Conservation (phyloP, 2,888 invertebrate species). For the Acronicta psi region DNA sequence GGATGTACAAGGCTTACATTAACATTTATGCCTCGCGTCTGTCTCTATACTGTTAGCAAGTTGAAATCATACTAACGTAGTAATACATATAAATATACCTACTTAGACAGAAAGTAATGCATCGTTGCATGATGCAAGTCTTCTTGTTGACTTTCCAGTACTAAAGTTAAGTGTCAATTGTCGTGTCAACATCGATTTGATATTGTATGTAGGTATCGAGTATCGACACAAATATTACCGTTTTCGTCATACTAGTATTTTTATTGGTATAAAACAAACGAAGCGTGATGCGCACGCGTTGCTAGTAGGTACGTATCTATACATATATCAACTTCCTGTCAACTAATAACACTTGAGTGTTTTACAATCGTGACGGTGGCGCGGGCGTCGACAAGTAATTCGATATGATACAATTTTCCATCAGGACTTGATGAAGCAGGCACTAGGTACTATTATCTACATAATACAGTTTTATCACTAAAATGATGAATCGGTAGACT, state of each 20-base stretch:
- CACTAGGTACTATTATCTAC: not conserved
- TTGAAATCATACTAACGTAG: slow-evolving; percentile 7
- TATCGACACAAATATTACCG: not conserved
- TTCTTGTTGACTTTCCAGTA: not conserved
- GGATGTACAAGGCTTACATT: slow-evolving; percentile 33
- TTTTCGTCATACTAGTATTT: not conserved
- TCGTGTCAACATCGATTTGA: slow-evolving; percentile 1
- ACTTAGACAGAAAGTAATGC: not conserved
- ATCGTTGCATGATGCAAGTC: slow-evolving; percentile 14
- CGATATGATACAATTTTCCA: slow-evolving; percentile 5
- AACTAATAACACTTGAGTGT: slow-evolving; percentile 15
- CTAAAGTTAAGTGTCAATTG: no score
- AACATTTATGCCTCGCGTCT: slow-evolving; percentile 26
- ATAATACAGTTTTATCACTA: slow-evolving; percentile 3
- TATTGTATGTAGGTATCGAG: not conserved
- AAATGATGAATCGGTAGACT: slow-evolving; percentile 9
- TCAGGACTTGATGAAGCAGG: not conserved
- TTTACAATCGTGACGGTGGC: not conserved
- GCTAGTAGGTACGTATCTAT: not conserved
- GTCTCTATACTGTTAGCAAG: slow-evolving; percentile 13
- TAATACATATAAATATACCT: no score
- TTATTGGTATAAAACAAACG: slow-evolving; percentile 5
- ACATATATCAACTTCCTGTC: not conserved
- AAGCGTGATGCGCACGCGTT: not conserved
- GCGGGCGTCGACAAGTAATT: not conserved